A percentile compares a stretch with the other conserved stretches of the same genome.
Evolutionary conservation across 92 coral and sea anemone species (phyloP).

Genomic region (Desmophyllum pertusum): DNA sequence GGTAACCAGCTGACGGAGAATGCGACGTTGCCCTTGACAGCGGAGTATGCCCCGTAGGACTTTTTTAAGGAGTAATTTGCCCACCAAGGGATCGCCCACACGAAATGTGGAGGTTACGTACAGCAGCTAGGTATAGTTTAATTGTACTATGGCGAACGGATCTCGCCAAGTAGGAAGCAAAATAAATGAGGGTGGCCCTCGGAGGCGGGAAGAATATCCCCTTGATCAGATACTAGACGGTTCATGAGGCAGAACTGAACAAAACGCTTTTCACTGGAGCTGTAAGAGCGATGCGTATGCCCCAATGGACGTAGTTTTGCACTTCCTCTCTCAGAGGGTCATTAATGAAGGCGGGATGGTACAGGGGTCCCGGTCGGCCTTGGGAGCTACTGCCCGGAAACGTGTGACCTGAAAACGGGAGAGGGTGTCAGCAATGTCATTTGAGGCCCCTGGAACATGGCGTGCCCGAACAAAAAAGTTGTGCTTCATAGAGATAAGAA

Average conservation of each 20-base stretch:
- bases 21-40: not conserved
- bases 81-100: not conserved
- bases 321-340: not conserved
- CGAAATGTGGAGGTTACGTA: not conserved
- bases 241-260: too few species aligned
- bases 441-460: slow-evolving; percentile 32
- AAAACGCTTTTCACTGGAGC: too few species aligned
- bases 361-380: not conserved
- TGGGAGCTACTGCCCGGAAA: slow-evolving; percentile 7
- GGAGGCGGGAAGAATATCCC: too few species aligned
- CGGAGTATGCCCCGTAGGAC: not conserved
- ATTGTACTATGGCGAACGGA: not conserved
- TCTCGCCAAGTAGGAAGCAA: too few species aligned
- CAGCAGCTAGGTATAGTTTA: not conserved
- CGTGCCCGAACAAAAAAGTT: not conserved
- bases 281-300: not conserved
- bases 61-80: not conserved
- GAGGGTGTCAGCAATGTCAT: slow-evolving; percentile 26
- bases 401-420: slow-evolving; percentile 18
- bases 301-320: not conserved
- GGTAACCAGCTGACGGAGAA: not conserved
- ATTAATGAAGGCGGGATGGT: not conserved
- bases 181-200: too few species aligned
- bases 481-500: not conserved
- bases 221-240: too few species aligned